Evolutionary conservation across 2,113 vertebrate species (phyloP), one percentile per base, ranked within the genome.

Genomic region (Pseudonaja textilis): DNA sequence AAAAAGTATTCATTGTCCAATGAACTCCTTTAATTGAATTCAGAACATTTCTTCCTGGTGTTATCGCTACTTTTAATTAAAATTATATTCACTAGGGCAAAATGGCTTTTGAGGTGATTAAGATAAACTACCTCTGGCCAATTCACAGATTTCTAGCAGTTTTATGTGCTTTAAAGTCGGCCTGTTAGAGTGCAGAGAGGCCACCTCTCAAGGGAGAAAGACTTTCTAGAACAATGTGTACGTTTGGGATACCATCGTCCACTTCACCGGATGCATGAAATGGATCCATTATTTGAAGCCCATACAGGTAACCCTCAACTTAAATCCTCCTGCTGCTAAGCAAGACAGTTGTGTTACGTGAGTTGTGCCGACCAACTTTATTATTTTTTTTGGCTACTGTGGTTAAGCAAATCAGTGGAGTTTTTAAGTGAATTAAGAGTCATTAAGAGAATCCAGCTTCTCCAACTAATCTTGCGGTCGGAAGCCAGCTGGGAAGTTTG

Each of bases 1-100:
- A 95, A 93, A 97, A 94, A 96, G 91, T 95, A 92, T 95, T 96
- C 93, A 56, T 93, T 92, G 93, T 90, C 95, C 95, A 95, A 94
- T 94, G 93, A 64, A 87, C 86, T 97, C 97, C 96, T 94, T 23
- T 61, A 95, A 88, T 96, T 95, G 95, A 92, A 93, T 95, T 54
- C 95, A 57, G 50, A 92, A 88, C 81, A 96, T 20, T 93, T 91
- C 5, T 89, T 96, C 92, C 93, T 59, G 81, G 18, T 91, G 56
- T 93, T 91, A 42, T 92, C 89, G 81, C 92, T 88, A 95, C 54
- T 61, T 92, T 91, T 93, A 61, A 89, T 90, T 90, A 93, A 94
- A 23, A 74, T 91, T 93, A 88, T 92, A 92, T 97, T 90, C 39
- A 94, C 94, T 88, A 74, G 92, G 39, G 5, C 25, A 90, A 94